These are phyloP conservation scores for Typhlomys cinereus DNA, from an alignment of 2,113 vertebrate genomes.

Conservation along the genomic window DNA sequence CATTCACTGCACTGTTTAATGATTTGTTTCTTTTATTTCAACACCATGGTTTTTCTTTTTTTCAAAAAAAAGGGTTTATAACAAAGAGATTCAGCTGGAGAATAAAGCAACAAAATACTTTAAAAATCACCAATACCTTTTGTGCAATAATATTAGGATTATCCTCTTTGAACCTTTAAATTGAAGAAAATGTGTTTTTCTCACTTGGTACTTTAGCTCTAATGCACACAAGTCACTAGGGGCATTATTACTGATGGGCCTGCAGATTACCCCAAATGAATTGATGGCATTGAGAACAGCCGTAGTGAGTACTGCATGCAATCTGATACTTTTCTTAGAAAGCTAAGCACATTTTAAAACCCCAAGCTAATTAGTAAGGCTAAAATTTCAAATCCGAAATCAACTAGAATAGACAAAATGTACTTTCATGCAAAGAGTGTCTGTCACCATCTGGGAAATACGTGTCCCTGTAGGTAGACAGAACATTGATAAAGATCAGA, in stretches of 20 bases:
- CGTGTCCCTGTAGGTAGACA: neutral
- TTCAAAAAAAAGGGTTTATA: neutral
- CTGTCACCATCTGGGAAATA: neutral
- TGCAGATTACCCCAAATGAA: neutral
- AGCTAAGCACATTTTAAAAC: neutral
- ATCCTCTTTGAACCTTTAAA: neutral
- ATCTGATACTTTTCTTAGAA: neutral
- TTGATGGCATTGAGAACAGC: neutral
- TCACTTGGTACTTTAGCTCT: neutral
- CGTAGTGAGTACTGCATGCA: neutral
- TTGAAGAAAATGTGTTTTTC: neutral
- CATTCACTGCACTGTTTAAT: neutral
- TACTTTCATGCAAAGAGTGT: neutral
- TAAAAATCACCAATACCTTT: neutral
- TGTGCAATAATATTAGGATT: neutral
- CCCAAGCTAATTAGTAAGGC: neutral
- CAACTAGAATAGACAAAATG: neutral
- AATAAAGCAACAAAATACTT: no score
- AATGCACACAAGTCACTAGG: no score
- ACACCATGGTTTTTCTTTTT: no score
- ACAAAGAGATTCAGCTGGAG: neutral
- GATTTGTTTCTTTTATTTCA: neutral
- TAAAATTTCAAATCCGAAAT: constrained; percentile 28
- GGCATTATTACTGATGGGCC: neutral
- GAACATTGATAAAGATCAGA: neutral